Evolutionary conservation across 2,888 invertebrate species (phyloP), one percentile per base, ranked within the genome.

Genomic region (Rambutsinella grinnellia): DNA sequence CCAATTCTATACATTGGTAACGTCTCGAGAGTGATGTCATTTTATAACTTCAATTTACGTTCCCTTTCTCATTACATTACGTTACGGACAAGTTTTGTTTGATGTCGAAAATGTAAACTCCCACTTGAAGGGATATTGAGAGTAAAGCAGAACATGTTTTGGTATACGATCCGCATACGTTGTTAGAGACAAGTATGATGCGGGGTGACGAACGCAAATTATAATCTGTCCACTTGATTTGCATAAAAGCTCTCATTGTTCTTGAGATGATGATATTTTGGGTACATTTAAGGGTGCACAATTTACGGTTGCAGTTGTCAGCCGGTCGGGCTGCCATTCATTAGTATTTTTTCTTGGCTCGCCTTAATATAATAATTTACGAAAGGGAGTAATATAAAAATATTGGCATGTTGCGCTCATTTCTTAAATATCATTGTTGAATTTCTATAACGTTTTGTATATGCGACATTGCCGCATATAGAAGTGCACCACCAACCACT

Each of bases 271-370:
- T 36, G 13, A 36, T 36, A 36, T 8, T 36, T 36, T 36, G 5
- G 36, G 36, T 5, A 36, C 36, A 36, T 5, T 13, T 36, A 13
- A 5, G 13, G 36, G 6, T 36, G 36, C 36, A 5, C 36, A 36
- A 8, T 36, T 36, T 36, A 36, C 36, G 13, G 36, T 36, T 36
- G 36, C 36, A 36, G 5, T 36, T 36, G n/a, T n/a, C n/a, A n/a
- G n/a, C n/a, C n/a, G n/a, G n/a, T n/a, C n/a, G n/a, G 36, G 44
- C n/a, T 60, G 60, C 36, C 60, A 60, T 26, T 60, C 60, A 60
- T 60, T 60, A 60, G 24, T 24, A 13, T 46, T 13, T 47, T 60
- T 47, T 47, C 26, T 60, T 60, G 60, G 60, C 60, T 46, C 44
- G 47, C 46, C 46, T 46, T 23, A 60, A 60, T 60, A 60, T 47